Base-by-base conservation (phyloP, 2,113 vertebrate genomes). In the Mus pahari region DNA sequence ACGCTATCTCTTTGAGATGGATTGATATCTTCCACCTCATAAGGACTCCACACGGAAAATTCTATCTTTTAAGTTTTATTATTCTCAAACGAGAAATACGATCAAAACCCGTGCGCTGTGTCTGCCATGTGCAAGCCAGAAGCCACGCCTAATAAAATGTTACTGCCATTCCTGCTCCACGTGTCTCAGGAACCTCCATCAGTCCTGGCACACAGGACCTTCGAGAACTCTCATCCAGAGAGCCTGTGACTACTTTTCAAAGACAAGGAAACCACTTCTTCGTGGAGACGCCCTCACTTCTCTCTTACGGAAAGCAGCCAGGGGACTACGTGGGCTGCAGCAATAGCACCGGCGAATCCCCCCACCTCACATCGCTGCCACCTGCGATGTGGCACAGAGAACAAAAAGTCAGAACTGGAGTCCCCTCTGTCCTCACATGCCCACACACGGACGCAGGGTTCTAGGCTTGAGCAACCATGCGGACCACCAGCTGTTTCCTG, bases 131-230 rank as follows among this genome's bases (percentile, higher is more conserved):
- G 36, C 0, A 19, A 36, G 53, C 36, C 77, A 10, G 86, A 83
- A 94, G 68, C 88, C 82, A 22, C 24, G 17, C 75, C 82, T 81
- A 33, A 48, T n/a, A 58, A 87, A 53, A 58, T 0, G 2, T 17
- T 48, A 16, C 1, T 0, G 53, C 60, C 73, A 1, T 14, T 28
- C 60, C 3, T 19, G 92, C 2, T 26, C 45, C 10, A 10, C 0
- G 2, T 7, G 31, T 60, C 3, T 0, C 0, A 3, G 48, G 48
- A 33, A 39, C 39, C 9, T 45, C 13, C 53, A 22, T 24, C 5
- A 0, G 0, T 7, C 12, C 8, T 2, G 19, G 1, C 0, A 1
- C 0, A 3, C 55, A 9, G 62, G 45, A 26, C 36, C 64, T 1
- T 0, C 0, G 3, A 11, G 66, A 8, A 8, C 42, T 26, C 28